A percentile compares a stretch with the other conserved stretches of the same genome.
Conservation (phyloP, 2,888 invertebrate species). For the Oligia strigilis region DNA sequence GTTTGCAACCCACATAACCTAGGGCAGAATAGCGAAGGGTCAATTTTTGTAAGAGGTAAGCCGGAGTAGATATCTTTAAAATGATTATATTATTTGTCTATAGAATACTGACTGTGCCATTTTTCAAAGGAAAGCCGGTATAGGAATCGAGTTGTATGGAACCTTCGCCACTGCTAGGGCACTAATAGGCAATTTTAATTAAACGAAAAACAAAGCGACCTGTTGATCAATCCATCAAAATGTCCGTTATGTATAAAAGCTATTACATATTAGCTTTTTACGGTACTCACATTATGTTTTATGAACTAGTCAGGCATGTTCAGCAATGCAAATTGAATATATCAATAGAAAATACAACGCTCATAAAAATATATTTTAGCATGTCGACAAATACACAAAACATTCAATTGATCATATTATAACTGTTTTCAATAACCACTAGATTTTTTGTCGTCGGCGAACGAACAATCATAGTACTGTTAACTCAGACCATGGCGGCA, state of each 20-base stretch:
- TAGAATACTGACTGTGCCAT: too few species aligned
- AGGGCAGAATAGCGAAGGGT: background rate
- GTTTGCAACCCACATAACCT: slow-evolving; percentile 40
- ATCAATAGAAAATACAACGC: slow-evolving; percentile 14
- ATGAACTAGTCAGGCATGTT: slow-evolving; percentile 15
- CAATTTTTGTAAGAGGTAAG: too few species aligned
- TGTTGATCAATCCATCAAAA: slow-evolving; percentile 46
- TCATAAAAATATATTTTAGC: slow-evolving; percentile 6
- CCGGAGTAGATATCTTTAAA: too few species aligned
- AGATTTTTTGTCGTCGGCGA: slow-evolving; percentile 35
- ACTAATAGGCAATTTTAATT: slow-evolving; percentile 36
- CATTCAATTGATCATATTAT: slow-evolving; percentile 22
- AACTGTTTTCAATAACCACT: slow-evolving; percentile 40
- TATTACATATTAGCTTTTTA: slow-evolving; percentile 39
- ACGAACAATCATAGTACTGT: slow-evolving; percentile 62
- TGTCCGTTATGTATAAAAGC: slow-evolving; percentile 47
- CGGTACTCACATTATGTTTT: slow-evolving; percentile 39
- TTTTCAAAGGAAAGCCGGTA: too few species aligned
- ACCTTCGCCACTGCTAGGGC: slow-evolving; percentile 2
- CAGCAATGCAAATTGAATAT: slow-evolving; percentile 37
- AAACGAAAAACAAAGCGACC: slow-evolving; percentile 22
- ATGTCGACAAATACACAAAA: slow-evolving; percentile 10
- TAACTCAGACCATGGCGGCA: slow-evolving; percentile 42
- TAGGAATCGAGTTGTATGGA: too few species aligned
- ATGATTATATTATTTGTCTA: too few species aligned